Evolutionary conservation across 2,888 invertebrate genomes (phyloP).

Genomic region (Tenthredo notha): DNA sequence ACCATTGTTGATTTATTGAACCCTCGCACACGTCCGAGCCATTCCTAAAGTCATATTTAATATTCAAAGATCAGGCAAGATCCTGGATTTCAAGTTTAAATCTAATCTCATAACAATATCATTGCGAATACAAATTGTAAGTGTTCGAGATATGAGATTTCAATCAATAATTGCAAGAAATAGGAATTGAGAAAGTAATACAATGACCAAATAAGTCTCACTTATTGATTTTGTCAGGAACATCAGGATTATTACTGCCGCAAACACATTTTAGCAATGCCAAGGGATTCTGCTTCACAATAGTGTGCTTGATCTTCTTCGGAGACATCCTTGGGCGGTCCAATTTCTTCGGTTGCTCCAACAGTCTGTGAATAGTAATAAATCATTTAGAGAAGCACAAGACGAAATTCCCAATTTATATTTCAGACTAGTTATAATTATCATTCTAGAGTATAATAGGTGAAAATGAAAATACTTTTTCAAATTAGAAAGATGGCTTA

Average conservation of each 20-base stretch:
- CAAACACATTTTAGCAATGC: conserved; percentile 53
- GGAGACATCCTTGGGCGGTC: conserved; percentile 64
- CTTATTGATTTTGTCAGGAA: neutral
- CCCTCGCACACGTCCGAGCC: conserved; percentile 55
- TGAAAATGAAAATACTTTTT: conserved; percentile 72
- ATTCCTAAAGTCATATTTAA: conserved; percentile 53
- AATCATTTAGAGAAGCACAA: neutral
- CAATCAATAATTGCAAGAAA: neutral
- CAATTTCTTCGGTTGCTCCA: conserved; percentile 72
- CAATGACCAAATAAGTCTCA: conserved; percentile 17
- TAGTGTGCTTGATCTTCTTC: conserved; percentile 57
- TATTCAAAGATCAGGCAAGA: neutral
- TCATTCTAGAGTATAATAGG: conserved; percentile 39
- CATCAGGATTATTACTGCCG: conserved; percentile 53
- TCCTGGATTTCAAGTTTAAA: neutral
- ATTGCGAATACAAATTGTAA: neutral
- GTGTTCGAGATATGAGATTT: neutral
- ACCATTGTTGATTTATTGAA: conserved; percentile 72
- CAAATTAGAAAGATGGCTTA: conserved; percentile 80
- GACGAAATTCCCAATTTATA: conserved; percentile 5
- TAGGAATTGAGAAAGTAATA: neutral
- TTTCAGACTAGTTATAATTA: neutral
- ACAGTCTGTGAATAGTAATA: conserved; percentile 61
- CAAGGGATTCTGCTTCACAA: conserved; percentile 58
- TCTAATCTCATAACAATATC: neutral